Percentiles rank a stretch among this genome's conserved stretches.
Conservation (phyloP, 35 echinoderm and acorn worm species). For the Stichopus chloronotus region DNA sequence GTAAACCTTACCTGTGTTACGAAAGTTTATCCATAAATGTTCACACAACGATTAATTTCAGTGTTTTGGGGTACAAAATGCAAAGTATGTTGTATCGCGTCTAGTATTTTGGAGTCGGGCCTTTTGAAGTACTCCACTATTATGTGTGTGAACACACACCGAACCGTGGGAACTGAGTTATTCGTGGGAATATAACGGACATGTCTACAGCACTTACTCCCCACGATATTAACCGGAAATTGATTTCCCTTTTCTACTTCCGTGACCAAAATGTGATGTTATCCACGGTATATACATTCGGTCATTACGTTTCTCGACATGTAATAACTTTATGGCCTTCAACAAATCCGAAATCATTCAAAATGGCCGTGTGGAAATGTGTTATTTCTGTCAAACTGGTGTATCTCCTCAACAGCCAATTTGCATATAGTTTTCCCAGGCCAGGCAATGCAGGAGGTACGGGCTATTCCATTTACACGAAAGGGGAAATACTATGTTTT, state of each 20-base stretch:
- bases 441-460: slow-evolving; percentile 57
- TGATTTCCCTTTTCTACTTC: not conserved
- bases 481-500: slow-evolving; percentile 2
- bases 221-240: not conserved
- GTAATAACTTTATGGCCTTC: not conserved
- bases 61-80: not conserved
- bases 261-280: not conserved
- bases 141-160: slow-evolving; percentile 36
- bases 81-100: slow-evolving; percentile 13
- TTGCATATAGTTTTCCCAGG: slow-evolving; percentile 61
- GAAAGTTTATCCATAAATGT: not conserved
- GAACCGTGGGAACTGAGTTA: slow-evolving; percentile 45
- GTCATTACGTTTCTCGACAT: not conserved
- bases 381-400: not conserved
- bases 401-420: slow-evolving; percentile 35
- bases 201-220: slow-evolving; percentile 41
- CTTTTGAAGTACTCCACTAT: slow-evolving; percentile 25
- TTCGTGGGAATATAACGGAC: slow-evolving; percentile 34
- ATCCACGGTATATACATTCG: not conserved
- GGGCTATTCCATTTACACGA: slow-evolving; percentile 18
- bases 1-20: not conserved
- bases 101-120: slow-evolving; percentile 1
- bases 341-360: not conserved
- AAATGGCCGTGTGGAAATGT: not conserved
- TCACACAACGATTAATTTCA: not conserved